Conservation (phyloP, 2,888 invertebrate species). For the Cerastis rubricosa region DNA sequence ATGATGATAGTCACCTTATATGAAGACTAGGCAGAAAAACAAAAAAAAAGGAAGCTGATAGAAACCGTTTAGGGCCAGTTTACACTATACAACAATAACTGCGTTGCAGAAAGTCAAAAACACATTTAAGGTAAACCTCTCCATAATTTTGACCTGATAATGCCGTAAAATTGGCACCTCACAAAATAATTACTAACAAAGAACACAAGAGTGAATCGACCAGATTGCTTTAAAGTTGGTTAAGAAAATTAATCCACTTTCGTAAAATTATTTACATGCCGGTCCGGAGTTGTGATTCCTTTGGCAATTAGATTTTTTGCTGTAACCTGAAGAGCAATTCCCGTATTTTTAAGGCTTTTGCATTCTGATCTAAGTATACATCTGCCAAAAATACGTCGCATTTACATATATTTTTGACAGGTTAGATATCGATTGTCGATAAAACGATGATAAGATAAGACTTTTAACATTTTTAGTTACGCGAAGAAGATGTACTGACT, state of each 20-base stretch:
- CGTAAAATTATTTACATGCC: conserved; percentile 11
- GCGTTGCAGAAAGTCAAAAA: neutral
- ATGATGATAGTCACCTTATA: too few species aligned
- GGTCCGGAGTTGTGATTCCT: neutral
- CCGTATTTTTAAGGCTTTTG: neutral
- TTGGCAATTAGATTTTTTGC: neutral
- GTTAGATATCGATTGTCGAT: neutral
- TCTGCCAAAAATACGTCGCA: neutral
- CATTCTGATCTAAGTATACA: neutral
- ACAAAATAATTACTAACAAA: conserved; percentile 1
- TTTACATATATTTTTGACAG: neutral
- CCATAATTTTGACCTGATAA: neutral
- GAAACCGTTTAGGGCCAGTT: neutral
- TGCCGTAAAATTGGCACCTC: conserved; percentile 2
- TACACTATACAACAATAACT: neutral
- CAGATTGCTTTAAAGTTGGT: conserved; percentile 1
- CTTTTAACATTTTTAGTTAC: neutral
- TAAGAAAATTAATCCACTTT: conserved; percentile 28
- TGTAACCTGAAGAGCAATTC: neutral
- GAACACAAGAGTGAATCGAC: neutral
- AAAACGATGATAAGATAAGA: neutral
- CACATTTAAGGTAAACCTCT: neutral
- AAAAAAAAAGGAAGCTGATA: neutral
- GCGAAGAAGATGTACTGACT: neutral
- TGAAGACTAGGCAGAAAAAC: neutral